Evolutionary conservation across 2,113 vertebrate species (phyloP), one percentile per base, ranked within the genome.

Genomic region (Cynopterus brachyotis): DNA sequence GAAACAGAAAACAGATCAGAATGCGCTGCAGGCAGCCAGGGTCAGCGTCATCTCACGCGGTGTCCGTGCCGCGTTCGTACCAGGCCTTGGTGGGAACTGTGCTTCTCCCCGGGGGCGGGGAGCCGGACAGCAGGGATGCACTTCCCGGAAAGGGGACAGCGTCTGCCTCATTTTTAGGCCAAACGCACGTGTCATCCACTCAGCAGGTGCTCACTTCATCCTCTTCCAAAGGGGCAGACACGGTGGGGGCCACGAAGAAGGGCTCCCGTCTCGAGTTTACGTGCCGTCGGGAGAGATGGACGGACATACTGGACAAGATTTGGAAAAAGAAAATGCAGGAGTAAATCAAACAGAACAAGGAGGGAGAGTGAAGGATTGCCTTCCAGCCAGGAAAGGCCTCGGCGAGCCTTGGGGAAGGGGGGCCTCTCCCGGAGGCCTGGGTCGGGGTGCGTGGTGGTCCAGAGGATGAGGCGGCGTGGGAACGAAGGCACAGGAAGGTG

Each of bases 391-490:
- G 12, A 19, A 69, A 64, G 62, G 45, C 45, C 73, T 67, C 28
- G 50, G 73, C 89, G 28, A 70, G 6, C 47, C 72, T 59, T 26
- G 47, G 15, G 5, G 50, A 73, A 42, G 7, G 59, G 24, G 47
- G 15, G 10, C 6, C 35, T 60, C 64, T 86, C 82, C 47, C 20
- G 0, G 26, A 76, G 16, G 15, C 35, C 59, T 19, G 13, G 19
- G 26, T 20, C 4, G n/a, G 2, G 12, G 62, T n/a, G n/a, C n/a
- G n/a, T n/a, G 42, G 4, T 16, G 9, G 17, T 4, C 20, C 9
- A 70, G 53, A 45, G 60, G 75, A 11, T 42, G 50, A 53, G 35
- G 19, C 45, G 22, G 0, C 53, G 7, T 24, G 9, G 37, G 55
- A 10, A 11, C 32, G 15, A 66, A 87, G 24, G 37, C 9, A n/a